These are phyloP conservation scores for Equus quagga DNA, from an alignment of 2,113 vertebrate genomes.

Conservation along the genomic window DNA sequence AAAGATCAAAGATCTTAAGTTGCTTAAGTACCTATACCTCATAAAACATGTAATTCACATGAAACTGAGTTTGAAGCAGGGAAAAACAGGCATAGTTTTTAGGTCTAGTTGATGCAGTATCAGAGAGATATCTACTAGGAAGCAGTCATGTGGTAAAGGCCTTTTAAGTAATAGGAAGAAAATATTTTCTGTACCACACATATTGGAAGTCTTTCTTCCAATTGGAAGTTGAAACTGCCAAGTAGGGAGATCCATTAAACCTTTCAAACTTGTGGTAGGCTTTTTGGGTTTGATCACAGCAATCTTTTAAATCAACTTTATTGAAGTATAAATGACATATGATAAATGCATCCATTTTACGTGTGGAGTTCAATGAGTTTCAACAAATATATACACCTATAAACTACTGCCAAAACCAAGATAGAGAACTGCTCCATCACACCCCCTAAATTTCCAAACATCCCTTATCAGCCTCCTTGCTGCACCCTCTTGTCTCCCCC, in stretches of 20 bases:
- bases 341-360: not conserved
- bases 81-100: not conserved
- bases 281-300: not conserved
- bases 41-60: not conserved
- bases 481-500: rapidly evolving
- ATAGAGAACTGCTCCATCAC: not conserved
- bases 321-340: not conserved
- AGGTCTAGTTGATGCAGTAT: not conserved
- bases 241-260: not conserved
- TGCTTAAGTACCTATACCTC: not conserved
- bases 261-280: not conserved
- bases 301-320: not conserved
- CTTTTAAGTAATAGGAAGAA: constrained; percentile 2
- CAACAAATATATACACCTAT: not conserved
- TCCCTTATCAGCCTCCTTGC: not conserved
- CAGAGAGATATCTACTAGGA: not conserved
- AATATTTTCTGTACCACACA: not conserved
- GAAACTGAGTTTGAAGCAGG: not conserved
- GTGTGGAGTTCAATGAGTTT: not conserved
- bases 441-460: not conserved
- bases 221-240: not conserved
- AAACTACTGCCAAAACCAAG: not conserved
- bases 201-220: not conserved
- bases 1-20: not conserved
- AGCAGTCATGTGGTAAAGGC: not conserved